Evolutionary conservation across 2,113 vertebrate genomes (phyloP), one percentile per base, ranked within the genome.

Genomic region (Proteles cristata): DNA sequence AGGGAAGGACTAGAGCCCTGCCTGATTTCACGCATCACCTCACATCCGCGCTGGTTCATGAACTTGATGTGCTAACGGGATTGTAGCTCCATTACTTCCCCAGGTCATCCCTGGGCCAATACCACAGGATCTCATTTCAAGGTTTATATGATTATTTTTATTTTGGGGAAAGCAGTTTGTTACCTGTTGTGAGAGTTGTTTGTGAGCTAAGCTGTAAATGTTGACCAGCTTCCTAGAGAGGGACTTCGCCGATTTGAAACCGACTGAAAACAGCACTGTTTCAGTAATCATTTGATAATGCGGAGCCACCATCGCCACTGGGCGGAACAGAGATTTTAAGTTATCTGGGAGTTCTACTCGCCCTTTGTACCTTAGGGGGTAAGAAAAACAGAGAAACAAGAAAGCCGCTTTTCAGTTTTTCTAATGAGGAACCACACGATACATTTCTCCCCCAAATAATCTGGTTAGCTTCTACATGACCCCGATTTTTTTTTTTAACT

Each of bases 101-200:
- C 45, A 55, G 90, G 28, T 73, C 63, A 31, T 43, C 76, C n/a
- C 73, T 77, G 33, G 16, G n/a, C 14, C 17, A 7, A 39, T 11
- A 53, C 35, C 55, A 66, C 58, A 31, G 39, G 25, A 69, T 39
- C 28, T 88, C 65, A 73, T 55, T 90, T 76, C 39, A n/a, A 33
- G 63, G 80, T 89, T 79, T 50, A 43, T 39, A 68, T 2, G n/a
- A 88, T 28, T 55, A 66, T 3, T 11, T 94, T 53, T 55, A 26
- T 65, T 94, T 26, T 14, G 66, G 88, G 87, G 92, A 92, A 81
- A 77, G 26, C 15, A 66, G 26, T 88, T 74, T 7, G 16, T 97
- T 96, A 99, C 99, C 98, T 99, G 98, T 55, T 97, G 96, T 35
- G 98, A 98, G 25, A 99, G 94, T 39, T 98, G 98, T 66, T 98